Conservation (phyloP, 1,140 invertebrate genomes). For the Scaptomyza graminum region DNA sequence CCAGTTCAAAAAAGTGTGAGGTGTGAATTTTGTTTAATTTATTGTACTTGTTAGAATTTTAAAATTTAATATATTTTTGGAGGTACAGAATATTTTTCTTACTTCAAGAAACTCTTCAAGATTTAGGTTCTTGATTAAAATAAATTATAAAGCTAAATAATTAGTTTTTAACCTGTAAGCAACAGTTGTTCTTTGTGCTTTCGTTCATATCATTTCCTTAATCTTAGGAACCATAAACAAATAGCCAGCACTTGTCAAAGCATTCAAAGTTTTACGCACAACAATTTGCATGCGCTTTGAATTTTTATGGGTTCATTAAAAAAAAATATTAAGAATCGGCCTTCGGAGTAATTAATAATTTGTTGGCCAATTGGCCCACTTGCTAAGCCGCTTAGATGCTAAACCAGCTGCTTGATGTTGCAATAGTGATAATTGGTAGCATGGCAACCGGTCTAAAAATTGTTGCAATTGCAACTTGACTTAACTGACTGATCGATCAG, state of each 20-base stretch:
- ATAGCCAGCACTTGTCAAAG: neutral
- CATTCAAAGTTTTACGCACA: neutral
- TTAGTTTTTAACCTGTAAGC: too few species aligned
- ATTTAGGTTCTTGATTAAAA: too few species aligned
- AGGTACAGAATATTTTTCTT: too few species aligned
- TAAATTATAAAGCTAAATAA: too few species aligned
- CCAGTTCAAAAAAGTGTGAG: neutral
- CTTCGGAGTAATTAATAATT: slow-evolving; percentile 34
- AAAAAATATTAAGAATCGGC: slow-evolving; percentile 46
- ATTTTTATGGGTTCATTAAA: slow-evolving; percentile 60
- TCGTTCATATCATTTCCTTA: neutral
- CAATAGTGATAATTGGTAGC: slow-evolving; percentile 27
- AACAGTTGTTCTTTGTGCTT: too few species aligned
- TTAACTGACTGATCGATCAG: slow-evolving; percentile 31
- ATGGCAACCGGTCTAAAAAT: slow-evolving; percentile 57
- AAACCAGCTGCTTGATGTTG: slow-evolving; percentile 32
- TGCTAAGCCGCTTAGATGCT: slow-evolving; percentile 31
- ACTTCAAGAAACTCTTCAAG: too few species aligned
- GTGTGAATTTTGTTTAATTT: too few species aligned
- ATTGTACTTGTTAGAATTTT: too few species aligned
- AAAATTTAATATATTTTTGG: too few species aligned
- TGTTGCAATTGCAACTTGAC: slow-evolving; percentile 49
- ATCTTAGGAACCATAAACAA: neutral
- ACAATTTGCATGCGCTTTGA: slow-evolving; percentile 36
- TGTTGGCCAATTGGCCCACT: slow-evolving; percentile 54